phyloP scores from a whole-genome alignment of 2,797 vertebrate species.

The Pseudochromis fuscus region DNA sequence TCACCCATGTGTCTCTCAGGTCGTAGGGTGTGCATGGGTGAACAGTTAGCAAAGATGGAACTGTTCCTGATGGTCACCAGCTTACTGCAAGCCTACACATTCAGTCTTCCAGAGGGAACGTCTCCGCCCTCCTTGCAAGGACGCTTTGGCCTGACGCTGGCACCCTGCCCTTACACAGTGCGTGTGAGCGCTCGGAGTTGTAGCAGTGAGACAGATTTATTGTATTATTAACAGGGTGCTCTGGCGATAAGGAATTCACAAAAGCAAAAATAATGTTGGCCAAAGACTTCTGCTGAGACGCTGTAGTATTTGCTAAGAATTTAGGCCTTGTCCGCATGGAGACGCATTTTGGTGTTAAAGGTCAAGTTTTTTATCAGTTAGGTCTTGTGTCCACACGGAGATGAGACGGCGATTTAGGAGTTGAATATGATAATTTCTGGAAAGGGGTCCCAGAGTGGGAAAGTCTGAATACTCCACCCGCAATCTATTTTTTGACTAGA shows the following conservation, averaged over 20 bases:
- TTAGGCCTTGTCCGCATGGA: too few species aligned
- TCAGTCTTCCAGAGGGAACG: conserved; percentile 86
- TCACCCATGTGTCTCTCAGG: conserved; percentile 77
- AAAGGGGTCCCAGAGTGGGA: too few species aligned
- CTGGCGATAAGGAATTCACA: not conserved
- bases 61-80: conserved; percentile 92
- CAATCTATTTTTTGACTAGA: too few species aligned
- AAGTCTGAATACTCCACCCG: too few species aligned
- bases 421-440: too few species aligned
- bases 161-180: conserved; percentile 89
- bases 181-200: conserved; percentile 72
- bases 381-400: too few species aligned
- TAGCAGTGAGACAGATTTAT: not conserved
- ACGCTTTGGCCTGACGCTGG: conserved; percentile 92
- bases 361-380: too few species aligned
- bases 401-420: too few species aligned
- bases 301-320: not conserved
- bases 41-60: conserved; percentile 98
- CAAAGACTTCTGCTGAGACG: conserved; percentile 20
- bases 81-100: conserved; percentile 91
- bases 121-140: conserved; percentile 87
- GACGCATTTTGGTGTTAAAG: too few species aligned
- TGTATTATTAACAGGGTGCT: not conserved
- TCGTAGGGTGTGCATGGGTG: conserved; percentile 96
- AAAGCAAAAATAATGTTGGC: not conserved